Evolutionary conservation across 2,113 vertebrate genomes (phyloP), one percentile per base, ranked within the genome.

Genomic region (Platichthys stellatus): DNA sequence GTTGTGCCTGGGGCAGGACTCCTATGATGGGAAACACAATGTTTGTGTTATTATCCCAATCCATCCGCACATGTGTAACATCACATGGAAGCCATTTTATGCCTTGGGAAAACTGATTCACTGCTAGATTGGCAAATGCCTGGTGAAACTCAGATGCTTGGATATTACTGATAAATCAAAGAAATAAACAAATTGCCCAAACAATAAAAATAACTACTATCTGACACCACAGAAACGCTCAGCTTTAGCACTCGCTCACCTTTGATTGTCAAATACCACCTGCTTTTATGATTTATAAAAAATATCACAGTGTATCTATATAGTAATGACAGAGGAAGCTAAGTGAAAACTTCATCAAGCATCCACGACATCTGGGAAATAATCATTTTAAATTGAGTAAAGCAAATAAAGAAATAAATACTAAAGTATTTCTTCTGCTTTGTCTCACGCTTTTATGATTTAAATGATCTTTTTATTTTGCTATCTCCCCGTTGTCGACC

Each of bases 1-100:
- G 21, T 67, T 70, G 74, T 40, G 73, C 21, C 69, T 73, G 73
- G 45, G 74, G 60, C 26, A 24, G 13, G 17, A 47, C 11, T 69
- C 69, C 78, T 85, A 40, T 62, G 69, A 65, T 13, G 74, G 57
- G 69, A 85, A 69, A 77, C 24, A 65, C 38, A 81, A 65, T 43
- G 7, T 3, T 9, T 40, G 26, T 75, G 40, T 80, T 53, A 43
- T 61, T 26, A 47, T 74, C n/a, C 2, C 18, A 57, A 24, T 20
- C 43, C 31, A 12, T 58, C 23, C 17, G 3, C 1, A 56, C 35
- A 56, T 2, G 13, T 61, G 20, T 23, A 60, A 57, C 24, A 66
- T 47, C 9, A 58, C 3, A 24, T 60, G 9, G 21, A n/a, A 43
- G 20, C 5, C 18, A 5, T 20, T 17, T 18, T 13, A 51, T 51